Evolutionary conservation across 1,140 invertebrate species (phyloP).

Genomic region (Aricia agestis): DNA sequence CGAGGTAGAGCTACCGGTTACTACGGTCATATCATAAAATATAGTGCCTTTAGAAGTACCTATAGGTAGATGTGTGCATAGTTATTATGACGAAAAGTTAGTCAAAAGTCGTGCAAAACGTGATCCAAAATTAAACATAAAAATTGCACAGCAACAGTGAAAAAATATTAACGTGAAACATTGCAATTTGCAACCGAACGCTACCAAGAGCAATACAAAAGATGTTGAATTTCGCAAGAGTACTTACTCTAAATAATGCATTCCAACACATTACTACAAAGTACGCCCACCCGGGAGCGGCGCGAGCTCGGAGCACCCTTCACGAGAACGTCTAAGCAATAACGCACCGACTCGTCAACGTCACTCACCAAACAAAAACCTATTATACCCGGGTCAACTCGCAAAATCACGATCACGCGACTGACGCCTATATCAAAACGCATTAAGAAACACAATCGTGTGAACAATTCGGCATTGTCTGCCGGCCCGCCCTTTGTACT

Average conservation of each 20-base stretch:
- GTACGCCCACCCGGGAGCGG: conserved; percentile 23
- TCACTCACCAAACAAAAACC: conserved; percentile 22
- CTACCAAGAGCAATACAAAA: not conserved
- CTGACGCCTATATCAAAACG: not conserved
- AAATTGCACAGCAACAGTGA: not conserved
- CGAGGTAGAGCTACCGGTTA: not conserved
- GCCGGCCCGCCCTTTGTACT: conserved; percentile 23
- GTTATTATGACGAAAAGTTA: too few species aligned
- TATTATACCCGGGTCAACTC: conserved; percentile 10
- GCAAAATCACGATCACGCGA: conserved; percentile 2
- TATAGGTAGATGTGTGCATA: too few species aligned
- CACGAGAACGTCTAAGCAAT: conserved; percentile 24
- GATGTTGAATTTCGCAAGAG: conserved; percentile 13
- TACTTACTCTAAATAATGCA: conserved; percentile 16
- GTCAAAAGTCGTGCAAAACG: too few species aligned
- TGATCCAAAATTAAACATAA: too few species aligned
- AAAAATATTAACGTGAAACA: not conserved
- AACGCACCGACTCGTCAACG: conserved; percentile 23
- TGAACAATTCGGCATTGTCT: conserved; percentile 16
- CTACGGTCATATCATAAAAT: too few species aligned
- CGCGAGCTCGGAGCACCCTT: conserved; percentile 19
- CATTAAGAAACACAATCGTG: not conserved
- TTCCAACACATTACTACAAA: conserved; percentile 10
- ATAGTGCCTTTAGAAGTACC: too few species aligned
- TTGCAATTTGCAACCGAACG: not conserved